A percentile compares a stretch with the other conserved stretches of the same genome.
Conservation (phyloP, 2,888 invertebrate genomes). For the Liodrosophila aerea region DNA sequence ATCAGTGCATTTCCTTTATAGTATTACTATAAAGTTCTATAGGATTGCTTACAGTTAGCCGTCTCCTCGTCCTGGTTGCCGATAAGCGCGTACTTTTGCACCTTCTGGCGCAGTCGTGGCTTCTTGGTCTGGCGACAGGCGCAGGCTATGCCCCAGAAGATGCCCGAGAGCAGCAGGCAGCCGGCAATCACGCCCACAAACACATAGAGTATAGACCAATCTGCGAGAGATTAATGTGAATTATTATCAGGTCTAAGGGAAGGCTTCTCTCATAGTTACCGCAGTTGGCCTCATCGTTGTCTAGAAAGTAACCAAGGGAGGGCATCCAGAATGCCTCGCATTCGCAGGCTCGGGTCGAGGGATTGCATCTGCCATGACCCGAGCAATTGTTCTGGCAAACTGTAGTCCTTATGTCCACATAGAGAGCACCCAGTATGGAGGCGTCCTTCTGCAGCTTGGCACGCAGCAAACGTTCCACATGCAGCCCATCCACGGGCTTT, state of each 20-base stretch:
- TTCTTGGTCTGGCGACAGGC: slow-evolving; percentile 84
- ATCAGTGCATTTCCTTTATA: too few species aligned
- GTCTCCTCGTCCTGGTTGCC: slow-evolving; percentile 87
- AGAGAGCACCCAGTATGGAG: slow-evolving; percentile 87
- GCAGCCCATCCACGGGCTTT: slow-evolving; percentile 84
- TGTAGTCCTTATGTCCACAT: slow-evolving; percentile 90
- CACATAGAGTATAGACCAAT: slow-evolving; percentile 97
- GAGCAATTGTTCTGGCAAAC: slow-evolving; percentile 97
- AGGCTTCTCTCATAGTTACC: slow-evolving; percentile 83
- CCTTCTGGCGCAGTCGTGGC: slow-evolving; percentile 84
- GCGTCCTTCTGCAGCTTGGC: slow-evolving; percentile 88
- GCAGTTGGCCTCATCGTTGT: slow-evolving; percentile 89
- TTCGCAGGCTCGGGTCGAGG: slow-evolving; percentile 90
- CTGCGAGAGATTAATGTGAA: slow-evolving; percentile 82
- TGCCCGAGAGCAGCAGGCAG: slow-evolving; percentile 85
- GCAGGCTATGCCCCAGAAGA: slow-evolving; percentile 86
- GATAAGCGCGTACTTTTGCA: slow-evolving; percentile 88
- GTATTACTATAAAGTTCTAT: too few species aligned
- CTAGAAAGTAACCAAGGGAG: slow-evolving; percentile 87
- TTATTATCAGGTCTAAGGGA: neutral
- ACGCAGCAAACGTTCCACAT: slow-evolving; percentile 87
- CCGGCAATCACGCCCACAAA: slow-evolving; percentile 88
- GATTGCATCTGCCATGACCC: slow-evolving; percentile 94
- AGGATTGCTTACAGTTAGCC: slow-evolving; percentile 79
- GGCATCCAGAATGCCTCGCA: slow-evolving; percentile 99